Base-by-base conservation (phyloP, 1,140 invertebrate genomes). In the Uloborus diversus region DNA sequence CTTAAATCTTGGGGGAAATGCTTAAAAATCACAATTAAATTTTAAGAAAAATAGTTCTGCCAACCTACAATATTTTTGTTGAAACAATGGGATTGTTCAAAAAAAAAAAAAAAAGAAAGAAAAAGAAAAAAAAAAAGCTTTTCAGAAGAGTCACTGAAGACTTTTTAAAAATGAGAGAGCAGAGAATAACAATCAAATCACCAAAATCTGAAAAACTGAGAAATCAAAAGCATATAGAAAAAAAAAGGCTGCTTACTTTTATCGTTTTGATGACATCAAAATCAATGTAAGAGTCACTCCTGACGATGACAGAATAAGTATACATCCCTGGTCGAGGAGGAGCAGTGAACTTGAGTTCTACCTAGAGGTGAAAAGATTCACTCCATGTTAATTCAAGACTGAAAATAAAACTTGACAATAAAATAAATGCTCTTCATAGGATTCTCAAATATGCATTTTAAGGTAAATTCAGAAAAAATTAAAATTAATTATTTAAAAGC, bases 341-440 rank as follows among this genome's bases (percentile, higher is more conserved):
- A 76, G 98, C 98, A 3, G 96, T 96, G 85, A 99, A 99, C 85
- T 96, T 94, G 75, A 99, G 88, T 86, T 98, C 94, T 80, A 98
- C 90, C 90, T 98, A 92, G 86, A 62, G 79, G 20, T 69, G 20
- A 71, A 25, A 51, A 20, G 49, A 57, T 35, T 35, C 33, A 30
- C 65, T 53, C 28, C 51, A 61, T 47, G 13, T 66, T 80, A 27
- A 42, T 35, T 61, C 30, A 1, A 53, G 53, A 81, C n/a, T 69
- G 20, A 71, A 25, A 51, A 20, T 47, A 57, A 32, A 53, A 66
- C 53, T 53, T 20, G n/a, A 57, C 14, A 66, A 42, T n/a, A 81
- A 28, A 81, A 32, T 47, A 79, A 81, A 7, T 53, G 32, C 27
- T 30, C 4, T 62, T 27, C 56, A 57, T 25, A 28, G 0, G 13